Base-by-base conservation (phyloP, 37 sponge, comb jelly and placozoan genomes). In the Oopsacas minuta region DNA sequence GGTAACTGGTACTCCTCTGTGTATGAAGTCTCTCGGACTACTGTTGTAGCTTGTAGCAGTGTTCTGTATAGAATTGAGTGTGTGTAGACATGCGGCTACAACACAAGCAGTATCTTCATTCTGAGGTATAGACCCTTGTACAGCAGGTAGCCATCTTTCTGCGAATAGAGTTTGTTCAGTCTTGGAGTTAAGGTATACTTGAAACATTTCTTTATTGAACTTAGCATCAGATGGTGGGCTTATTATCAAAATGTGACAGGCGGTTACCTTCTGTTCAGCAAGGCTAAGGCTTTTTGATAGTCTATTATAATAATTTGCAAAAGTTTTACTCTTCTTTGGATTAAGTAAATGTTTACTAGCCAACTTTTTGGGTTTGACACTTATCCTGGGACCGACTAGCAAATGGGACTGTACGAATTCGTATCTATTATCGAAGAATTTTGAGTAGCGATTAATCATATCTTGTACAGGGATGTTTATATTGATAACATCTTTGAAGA, bases 101-200 rank as follows among this genome's bases (percentile, higher is more conserved):
- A 61, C 75, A 12, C 75, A 61, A 10, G 75, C 75, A 34, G 20
- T 34, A 12, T 61, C 75, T 61, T 61, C 75, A 12, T 12, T 61
- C 17, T 32, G 75, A 61, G 75, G 75, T 5, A 61, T 34, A 12
- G 20, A 61, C 32, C 75, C 75, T 34, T 61, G 75, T 12, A 61
- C 75, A 61, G 75, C 75, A 5, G 75, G 75, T 5, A 61, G 75
- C 75, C 75, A 61, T 61, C 75, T 61, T 34, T 61, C 75, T 34
- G 28, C 75, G 30, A 61, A 61, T 34, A 32, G 28, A 61, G 75
- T 61, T 5, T 61, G 75, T 34, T 61, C 75, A 34, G 32, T 61
- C 30, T 61, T 61, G 30, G 75, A 10, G 30, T 61, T 12, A 5
- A 61, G 75, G 30, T 61, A 61, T 3, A 34, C 75, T 5, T 12